Base-by-base conservation (phyloP, 2,888 invertebrate genomes). In the Megaustenia siamemsis region DNA sequence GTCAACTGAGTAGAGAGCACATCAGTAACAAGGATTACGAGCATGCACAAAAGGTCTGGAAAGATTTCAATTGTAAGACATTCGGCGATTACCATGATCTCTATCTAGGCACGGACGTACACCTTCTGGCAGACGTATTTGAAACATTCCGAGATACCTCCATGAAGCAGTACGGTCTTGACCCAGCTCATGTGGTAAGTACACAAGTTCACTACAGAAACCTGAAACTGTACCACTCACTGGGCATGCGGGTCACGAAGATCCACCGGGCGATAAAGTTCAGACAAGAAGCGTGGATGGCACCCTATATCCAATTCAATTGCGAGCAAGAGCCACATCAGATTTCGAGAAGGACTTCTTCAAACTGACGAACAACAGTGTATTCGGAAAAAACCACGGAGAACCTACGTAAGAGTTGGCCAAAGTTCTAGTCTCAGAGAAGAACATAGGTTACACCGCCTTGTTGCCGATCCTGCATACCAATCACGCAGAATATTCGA, bases 301-400 rank as follows among this genome's bases (percentile, higher is more conserved):
- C 92, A 77, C 69, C 87, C 2, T 93, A 93, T 82, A 93, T 93
- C 0, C 86, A 90, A n/a, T 87, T 91, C 1, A 88, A 90, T 82
- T 82, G 60, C 68, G 92, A 24, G 89, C 87, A 86, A 40, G 87
- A 24, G 92, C 86, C 87, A 90, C 86, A 84, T 91, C 87, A 87
- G 89, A 91, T 43, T 93, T 93, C 86, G 91, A 91, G 78, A 84
- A 93, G 91, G 87, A 91, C 86, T 91, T 94, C 43, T 87, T 85
- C 32, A 79, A 79, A 38, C 21, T 82, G 8, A 56, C 56, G 71
- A 82, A 82, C 81, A 56, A 38, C 40, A 18, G 28, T 2, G 81
- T 81, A 0, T 81, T 71, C 45, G 71, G 71, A 1, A 40, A 60
- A 81, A 40, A 81, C 69, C 2, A 81, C 38, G 38, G 71, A 81